A percentile compares a stretch with the other conserved stretches of the same genome.
Conservation (phyloP, 2,888 invertebrate species). For the Caenorhabditis sp. region DNA sequence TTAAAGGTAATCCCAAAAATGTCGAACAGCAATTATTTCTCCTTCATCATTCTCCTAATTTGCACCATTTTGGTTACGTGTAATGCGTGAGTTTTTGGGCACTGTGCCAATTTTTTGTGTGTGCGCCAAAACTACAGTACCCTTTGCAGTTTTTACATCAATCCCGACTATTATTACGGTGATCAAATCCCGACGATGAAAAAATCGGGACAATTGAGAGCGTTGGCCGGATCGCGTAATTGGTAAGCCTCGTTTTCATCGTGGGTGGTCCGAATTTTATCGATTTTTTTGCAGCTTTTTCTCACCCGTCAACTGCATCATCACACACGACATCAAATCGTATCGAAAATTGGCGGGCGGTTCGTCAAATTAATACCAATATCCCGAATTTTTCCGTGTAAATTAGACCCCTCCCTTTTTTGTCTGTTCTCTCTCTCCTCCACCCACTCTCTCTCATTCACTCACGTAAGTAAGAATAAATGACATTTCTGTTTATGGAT, state of each 20-base stretch:
- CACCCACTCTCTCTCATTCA: not conserved
- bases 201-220: slow-evolving; percentile 51
- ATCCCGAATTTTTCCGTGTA: not conserved
- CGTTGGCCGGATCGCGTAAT: slow-evolving; percentile 58
- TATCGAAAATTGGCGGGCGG: slow-evolving; percentile 56
- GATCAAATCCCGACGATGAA: slow-evolving; percentile 39
- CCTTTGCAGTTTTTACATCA: slow-evolving; percentile 14
- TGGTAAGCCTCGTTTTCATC: slow-evolving; percentile 43
- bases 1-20: not conserved
- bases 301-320: slow-evolving; percentile 68
- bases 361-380: slow-evolving; percentile 18
- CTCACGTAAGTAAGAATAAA: not conserved
- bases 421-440: too few relatives aligned
- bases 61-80: slow-evolving; percentile 19
- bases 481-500: slow-evolving; percentile 1
- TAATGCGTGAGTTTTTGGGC: slow-evolving; percentile 34
- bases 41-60: slow-evolving; percentile 28
- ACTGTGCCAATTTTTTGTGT: too few relatives aligned
- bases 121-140: too few relatives aligned
- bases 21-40: not conserved
- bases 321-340: slow-evolving; percentile 58
- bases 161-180: slow-evolving; percentile 33
- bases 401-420: not conserved
- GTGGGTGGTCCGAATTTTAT: not conserved
- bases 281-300: slow-evolving; percentile 37